These are phyloP conservation scores for Brenthis ino DNA, from an alignment of 2,888 invertebrate species.

Conservation along the genomic window DNA sequence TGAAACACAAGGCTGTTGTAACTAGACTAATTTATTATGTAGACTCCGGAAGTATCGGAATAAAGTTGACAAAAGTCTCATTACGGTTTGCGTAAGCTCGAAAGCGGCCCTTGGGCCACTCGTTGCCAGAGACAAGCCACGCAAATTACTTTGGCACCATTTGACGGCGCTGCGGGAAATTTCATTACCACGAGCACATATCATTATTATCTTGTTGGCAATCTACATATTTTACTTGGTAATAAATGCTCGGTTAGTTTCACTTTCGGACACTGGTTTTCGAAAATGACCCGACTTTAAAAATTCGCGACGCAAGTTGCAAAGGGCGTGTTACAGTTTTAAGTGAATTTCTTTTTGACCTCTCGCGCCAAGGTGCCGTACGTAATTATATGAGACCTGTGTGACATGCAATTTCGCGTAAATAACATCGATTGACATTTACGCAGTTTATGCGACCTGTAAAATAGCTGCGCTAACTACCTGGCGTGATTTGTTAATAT, in stretches of 20 bases:
- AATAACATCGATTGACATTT: conserved; percentile 75
- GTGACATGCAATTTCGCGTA: conserved; percentile 72
- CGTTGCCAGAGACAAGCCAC: conserved; percentile 78
- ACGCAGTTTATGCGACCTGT: conserved; percentile 45
- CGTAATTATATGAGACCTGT: conserved; percentile 66
- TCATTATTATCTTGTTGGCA: conserved; percentile 81
- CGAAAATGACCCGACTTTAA: conserved; percentile 79
- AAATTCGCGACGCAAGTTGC: conserved; percentile 66
- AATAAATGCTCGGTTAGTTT: conserved; percentile 81
- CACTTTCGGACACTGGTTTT: conserved; percentile 81
- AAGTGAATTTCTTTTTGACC: conserved; percentile 82
- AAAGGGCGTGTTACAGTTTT: conserved; percentile 81
- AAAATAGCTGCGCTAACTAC: conserved; percentile 33
- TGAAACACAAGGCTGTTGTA: not conserved
- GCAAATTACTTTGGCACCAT: conserved; percentile 83
- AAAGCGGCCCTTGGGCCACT: conserved; percentile 80
- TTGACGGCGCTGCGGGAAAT: conserved; percentile 82
- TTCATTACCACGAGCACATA: conserved; percentile 83
- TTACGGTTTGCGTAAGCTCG: conserved; percentile 80
- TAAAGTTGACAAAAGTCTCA: conserved; percentile 70
- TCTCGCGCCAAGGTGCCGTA: conserved; percentile 76
- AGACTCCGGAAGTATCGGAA: conserved; percentile 38
- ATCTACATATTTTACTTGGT: conserved; percentile 82
- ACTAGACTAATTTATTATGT: not conserved
- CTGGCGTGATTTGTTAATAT: conserved; percentile 25